Percentiles rank a stretch among this genome's conserved stretches.
Conservation (phyloP, 2,888 invertebrate genomes). For the Lagria hirta region DNA sequence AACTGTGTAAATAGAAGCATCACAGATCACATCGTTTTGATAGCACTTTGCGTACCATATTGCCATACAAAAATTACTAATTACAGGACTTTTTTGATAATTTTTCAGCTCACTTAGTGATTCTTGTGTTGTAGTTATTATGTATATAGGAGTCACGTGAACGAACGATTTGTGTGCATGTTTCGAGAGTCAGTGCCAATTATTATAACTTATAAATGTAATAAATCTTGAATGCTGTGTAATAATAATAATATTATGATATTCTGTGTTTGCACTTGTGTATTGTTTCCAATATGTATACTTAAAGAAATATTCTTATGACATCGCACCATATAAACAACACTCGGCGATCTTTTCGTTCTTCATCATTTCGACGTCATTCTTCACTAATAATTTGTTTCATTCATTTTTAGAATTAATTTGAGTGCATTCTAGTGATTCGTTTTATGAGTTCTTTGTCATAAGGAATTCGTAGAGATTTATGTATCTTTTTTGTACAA, state of each 20-base stretch:
- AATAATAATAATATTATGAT: slow-evolving; percentile 59
- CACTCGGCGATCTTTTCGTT: slow-evolving; percentile 44
- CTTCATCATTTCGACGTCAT: slow-evolving; percentile 41
- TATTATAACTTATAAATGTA: slow-evolving; percentile 53
- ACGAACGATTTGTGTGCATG: slow-evolving; percentile 32
- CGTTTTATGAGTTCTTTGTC: slow-evolving; percentile 42
- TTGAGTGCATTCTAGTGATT: slow-evolving; percentile 52
- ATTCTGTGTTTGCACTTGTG: slow-evolving; percentile 55
- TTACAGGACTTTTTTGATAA: slow-evolving; percentile 30
- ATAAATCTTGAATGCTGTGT: slow-evolving; percentile 55
- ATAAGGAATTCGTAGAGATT: slow-evolving; percentile 44
- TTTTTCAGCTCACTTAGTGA: slow-evolving; percentile 40
- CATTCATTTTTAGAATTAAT: slow-evolving; percentile 37
- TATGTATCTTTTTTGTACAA: slow-evolving; percentile 47
- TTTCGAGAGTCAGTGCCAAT: slow-evolving; percentile 55
- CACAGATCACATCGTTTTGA: slow-evolving; percentile 46
- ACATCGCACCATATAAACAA: slow-evolving; percentile 47
- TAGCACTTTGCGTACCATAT: slow-evolving; percentile 46
- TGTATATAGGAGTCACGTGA: slow-evolving; percentile 44
- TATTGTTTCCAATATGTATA: slow-evolving; percentile 50
- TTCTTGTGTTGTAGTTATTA: slow-evolving; percentile 50
- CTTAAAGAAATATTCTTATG: slow-evolving; percentile 49
- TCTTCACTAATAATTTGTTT: slow-evolving; percentile 27
- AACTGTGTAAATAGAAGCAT: slow-evolving; percentile 34
- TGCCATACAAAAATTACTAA: slow-evolving; percentile 40